Conservation (phyloP, 2,113 vertebrate genomes). For the Pyxicephalus adspersus region DNA sequence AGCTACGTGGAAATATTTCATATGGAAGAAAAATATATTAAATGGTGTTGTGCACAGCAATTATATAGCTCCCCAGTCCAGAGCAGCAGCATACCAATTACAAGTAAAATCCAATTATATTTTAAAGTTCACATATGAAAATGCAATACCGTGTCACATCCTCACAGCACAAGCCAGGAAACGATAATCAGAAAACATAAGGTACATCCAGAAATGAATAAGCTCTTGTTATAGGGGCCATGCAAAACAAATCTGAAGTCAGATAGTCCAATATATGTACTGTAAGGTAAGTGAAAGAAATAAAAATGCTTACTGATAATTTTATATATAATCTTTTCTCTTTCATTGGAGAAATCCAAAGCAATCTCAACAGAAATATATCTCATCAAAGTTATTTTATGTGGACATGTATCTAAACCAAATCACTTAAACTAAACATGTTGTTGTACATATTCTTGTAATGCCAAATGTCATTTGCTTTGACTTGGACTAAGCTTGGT, state of each 20-base stretch:
- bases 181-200: background rate
- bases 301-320: background rate
- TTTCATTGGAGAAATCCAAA: too few species aligned
- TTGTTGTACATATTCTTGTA: too few species aligned
- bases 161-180: conserved; percentile 5
- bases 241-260: background rate
- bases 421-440: too few species aligned
- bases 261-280: background rate
- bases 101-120: conserved; percentile 38
- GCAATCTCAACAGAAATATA: background rate
- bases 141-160: background rate
- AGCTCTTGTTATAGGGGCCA: background rate
- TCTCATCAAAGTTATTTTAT: background rate
- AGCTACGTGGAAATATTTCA: too few species aligned
- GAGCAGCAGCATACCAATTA: conserved; percentile 6
- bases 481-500: too few species aligned
- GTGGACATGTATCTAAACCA: background rate
- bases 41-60: background rate
- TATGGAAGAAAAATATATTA: background rate
- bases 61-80: conserved; percentile 1
- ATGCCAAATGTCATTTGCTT: too few species aligned
- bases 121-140: conserved; percentile 26
- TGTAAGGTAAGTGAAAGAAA: background rate
- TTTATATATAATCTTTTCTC: background rate
- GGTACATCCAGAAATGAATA: background rate